Conservation (phyloP, 2,888 invertebrate species). For the Eubasilissa splendida region DNA sequence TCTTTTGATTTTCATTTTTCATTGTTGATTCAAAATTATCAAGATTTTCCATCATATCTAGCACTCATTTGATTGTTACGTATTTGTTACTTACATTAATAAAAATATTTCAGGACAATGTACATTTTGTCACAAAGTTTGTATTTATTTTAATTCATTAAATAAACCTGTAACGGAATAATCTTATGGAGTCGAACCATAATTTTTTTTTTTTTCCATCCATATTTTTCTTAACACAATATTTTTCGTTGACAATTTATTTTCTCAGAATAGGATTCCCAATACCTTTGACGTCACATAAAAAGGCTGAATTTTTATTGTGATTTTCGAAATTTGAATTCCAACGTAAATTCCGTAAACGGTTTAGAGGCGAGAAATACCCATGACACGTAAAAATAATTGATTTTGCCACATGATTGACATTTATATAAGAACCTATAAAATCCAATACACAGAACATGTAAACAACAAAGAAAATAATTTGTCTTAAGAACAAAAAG, state of each 20-base stretch:
- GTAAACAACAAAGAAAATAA: background rate
- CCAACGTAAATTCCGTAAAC: background rate
- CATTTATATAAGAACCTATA: background rate
- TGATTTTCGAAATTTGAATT: background rate
- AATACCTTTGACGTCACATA: background rate
- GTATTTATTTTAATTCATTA: too few relatives aligned
- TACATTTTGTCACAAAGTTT: too few relatives aligned
- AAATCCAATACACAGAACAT: background rate
- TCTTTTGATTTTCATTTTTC: too few relatives aligned
- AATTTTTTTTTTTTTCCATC: too few relatives aligned
- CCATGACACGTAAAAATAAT: slow-evolving; percentile 17
- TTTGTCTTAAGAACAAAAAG: background rate
- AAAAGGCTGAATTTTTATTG: slow-evolving; percentile 1
- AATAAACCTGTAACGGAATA: too few relatives aligned
- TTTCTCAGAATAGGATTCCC: background rate
- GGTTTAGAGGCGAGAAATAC: background rate
- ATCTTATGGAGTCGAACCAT: too few relatives aligned
- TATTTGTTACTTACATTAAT: too few relatives aligned
- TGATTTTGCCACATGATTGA: slow-evolving; percentile 32
- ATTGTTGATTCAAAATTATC: too few relatives aligned
- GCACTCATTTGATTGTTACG: too few relatives aligned
- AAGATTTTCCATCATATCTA: too few relatives aligned
- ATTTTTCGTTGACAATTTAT: background rate
- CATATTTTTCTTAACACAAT: too few relatives aligned
- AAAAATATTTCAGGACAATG: too few relatives aligned